Percentiles rank a stretch among this genome's conserved stretches.
phyloP scores from a whole-genome alignment of 2,888 invertebrate genomes.

The Hirtodrosophila confusa region DNA sequence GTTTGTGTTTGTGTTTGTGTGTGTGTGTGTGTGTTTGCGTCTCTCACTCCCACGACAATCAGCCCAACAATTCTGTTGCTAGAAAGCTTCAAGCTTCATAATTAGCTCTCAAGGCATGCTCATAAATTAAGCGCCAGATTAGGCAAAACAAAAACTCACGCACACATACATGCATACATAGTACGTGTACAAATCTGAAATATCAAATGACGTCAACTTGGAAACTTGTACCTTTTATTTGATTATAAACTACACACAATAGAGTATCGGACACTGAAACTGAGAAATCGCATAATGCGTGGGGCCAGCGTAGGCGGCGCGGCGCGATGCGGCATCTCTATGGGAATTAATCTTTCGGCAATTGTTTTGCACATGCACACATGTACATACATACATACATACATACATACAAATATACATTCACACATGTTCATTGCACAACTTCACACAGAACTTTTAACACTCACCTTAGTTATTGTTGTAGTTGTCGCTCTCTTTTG shows the following conservation, averaged over 20 bases:
- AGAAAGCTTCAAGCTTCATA: conserved; percentile 31
- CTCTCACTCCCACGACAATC: conserved; percentile 22
- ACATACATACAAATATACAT: neutral
- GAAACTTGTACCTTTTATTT: conserved; percentile 36
- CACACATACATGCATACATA: no score
- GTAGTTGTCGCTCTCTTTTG: conserved; percentile 11
- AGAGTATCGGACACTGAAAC: conserved; percentile 26
- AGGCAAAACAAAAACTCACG: conserved; percentile 28
- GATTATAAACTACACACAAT: conserved; percentile 38
- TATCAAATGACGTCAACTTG: conserved; percentile 55
- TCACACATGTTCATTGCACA: conserved; percentile 32
- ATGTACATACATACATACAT: conserved; percentile 8
- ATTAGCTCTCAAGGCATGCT: conserved; percentile 50
- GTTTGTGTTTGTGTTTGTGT: neutral
- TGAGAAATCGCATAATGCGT: conserved; percentile 28
- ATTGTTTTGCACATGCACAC: conserved; percentile 15
- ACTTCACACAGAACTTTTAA: conserved; percentile 47
- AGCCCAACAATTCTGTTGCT: no score
- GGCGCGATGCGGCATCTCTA: no score
- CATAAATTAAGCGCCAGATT: conserved; percentile 57
- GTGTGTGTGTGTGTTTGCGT: conserved; percentile 4
- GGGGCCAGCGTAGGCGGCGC: conserved; percentile 19
- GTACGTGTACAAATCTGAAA: conserved; percentile 19
- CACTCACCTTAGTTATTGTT: conserved; percentile 56
- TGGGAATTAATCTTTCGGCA: conserved; percentile 3